Base-by-base conservation (phyloP, 2,113 vertebrate genomes). In the Menidia beryllina region DNA sequence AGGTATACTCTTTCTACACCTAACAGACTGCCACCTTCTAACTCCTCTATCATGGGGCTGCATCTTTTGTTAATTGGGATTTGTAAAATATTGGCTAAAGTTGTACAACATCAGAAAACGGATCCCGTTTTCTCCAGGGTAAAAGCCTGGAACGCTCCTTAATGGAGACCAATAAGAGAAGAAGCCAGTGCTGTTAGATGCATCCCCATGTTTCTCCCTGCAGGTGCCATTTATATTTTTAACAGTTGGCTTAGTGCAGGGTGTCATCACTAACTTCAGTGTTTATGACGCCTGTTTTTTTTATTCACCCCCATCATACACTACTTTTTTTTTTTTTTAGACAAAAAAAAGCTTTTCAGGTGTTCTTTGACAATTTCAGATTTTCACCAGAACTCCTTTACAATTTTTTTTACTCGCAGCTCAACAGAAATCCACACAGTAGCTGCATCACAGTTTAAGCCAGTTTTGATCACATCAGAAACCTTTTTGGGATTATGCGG, bases 21-120 rank as follows among this genome's bases (percentile, higher is more conserved):
- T 88, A 83, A 89, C 67, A 26, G 62, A 72, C 51, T 72, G 74
- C 76, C 54, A 59, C 65, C 58, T 23, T 82, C 81, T 88, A 90
- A 90, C 84, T 36, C 41, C 47, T 81, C 14, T 72, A 17, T 80
- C 47, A 48, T 77, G 69, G 71, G 65, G 73, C 75, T 86, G 81
- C 75, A 81, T 84, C 74, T 81, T 41, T 52, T 64, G 43, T 63
- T 43, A 17, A 54, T 51, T 73, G 68, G 71, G 13, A 45, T 71
- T 67, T 61, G 70, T 27, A n/a, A 57, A 9, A 5, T 30, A 74
- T 9, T 34, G 7, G 7, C 10, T 34, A 13, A 6, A 1, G 20
- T 47, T 2, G 25, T 20, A 13, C 19, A 27, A n/a, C 25, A 41
- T 24, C 7, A 53, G 51, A 12, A 2, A 3, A 2, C 10, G 39